Evolutionary conservation across 2,797 vertebrate genomes (phyloP), one percentile per base, ranked within the genome.

Genomic region (Clarias pachynema): DNA sequence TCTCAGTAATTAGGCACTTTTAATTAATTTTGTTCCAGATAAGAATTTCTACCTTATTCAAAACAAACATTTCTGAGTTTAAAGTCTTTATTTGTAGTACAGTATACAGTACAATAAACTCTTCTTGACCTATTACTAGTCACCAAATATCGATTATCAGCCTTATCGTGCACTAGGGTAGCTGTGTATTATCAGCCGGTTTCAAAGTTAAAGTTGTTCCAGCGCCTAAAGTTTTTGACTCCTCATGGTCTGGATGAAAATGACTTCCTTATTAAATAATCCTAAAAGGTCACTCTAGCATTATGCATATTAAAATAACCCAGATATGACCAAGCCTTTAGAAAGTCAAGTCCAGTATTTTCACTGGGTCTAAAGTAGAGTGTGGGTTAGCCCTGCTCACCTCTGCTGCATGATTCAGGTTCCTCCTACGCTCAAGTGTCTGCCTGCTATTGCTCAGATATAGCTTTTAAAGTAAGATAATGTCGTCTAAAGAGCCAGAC

Each of bases 371-470:
- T 37, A 31, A 49, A 79, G 84, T 37, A 80, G 24, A 53, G n/a
- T 10, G 56, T 49, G 57, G 82, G 65, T 44, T 82, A 69, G 31
- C 34, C 37, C 44, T 31, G 57, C 29, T 79, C 83, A 84, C 73
- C 79, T 84, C 77, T 65, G 20, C 79, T 68, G 40, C 86, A 88
- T 92, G 74, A 87, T 86, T 89, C 49, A 82, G 89, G 77, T 93
- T 93, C 91, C 89, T 86, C 90, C 88, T 87, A 88, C 89, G 83
- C 91, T 86, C 40, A 29, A 66, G 89, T 90, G 92, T 93, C 92
- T 93, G 89, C 87, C 85, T 86, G 88, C 87, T 70, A 87, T 90
- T 87, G 89, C 90, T 92, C 93, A 93, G 92, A 92, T 93, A 93
- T 92, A 90, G 90, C 90, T 92, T 90, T 92, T 84, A 91, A 92